Base-by-base conservation (phyloP, 2,888 invertebrate species). In the Caradrina clavipalpis region DNA sequence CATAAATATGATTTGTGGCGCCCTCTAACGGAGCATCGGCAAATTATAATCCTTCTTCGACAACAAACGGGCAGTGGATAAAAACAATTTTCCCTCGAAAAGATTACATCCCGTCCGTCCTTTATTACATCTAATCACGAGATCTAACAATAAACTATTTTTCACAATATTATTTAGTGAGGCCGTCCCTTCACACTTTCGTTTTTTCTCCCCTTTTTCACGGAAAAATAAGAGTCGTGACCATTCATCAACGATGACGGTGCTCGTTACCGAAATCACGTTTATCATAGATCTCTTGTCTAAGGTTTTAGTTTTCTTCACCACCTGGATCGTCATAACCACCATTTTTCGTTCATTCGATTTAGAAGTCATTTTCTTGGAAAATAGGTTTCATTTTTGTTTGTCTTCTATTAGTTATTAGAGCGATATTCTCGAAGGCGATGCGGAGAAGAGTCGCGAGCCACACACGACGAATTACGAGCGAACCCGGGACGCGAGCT, bases 231-330 rank as follows among this genome's bases (percentile, higher is more conserved):
- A 92, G 88, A 92, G 90, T 91, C 91, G 87, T 86, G 89, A 86
- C 80, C 89, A 93, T 95, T 89, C 89, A 94, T 95, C 95, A 94
- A 88, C 87, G 90, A 88, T 91, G 85, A 85, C 80, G 87, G 86
- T 87, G 88, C 95, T 95, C 92, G 95, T 95, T 95, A 95, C 95
- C 92, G 85, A 95, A 95, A 95, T 94, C 95, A 94, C 93, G 94
- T 93, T 94, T 93, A 94, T 95, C 95, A 94, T 95, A 94, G 93
- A 95, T 95, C 95, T 95, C 95, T 94, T 92, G 93, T 94, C 94
- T 93, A 93, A 94, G 94, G 93, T 92, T 93, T 93, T 93, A 91
- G 88, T 87, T 91, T 87, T 87, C 73, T 83, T 66, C 56, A 72
- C 71, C 62, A 65, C 56, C 35, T n/a, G 76, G 71, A 90, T 85